phyloP scores from a whole-genome alignment of 2,888 invertebrate species.

The Agriopis leucophaearia region DNA sequence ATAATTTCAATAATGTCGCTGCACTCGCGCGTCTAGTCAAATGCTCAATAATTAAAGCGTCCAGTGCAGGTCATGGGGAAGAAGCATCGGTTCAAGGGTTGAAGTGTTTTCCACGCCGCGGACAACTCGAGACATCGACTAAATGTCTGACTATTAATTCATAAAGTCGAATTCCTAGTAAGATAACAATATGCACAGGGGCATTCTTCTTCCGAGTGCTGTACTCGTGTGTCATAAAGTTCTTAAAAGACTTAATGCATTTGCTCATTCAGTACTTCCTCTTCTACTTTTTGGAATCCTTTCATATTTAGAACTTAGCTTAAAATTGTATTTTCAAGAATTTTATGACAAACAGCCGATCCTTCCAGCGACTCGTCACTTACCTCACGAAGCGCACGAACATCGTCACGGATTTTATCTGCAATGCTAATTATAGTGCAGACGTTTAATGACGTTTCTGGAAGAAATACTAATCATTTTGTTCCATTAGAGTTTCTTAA shows the following conservation, averaged over 20 bases:
- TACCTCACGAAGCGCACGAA: constrained; percentile 49
- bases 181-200: constrained; percentile 13
- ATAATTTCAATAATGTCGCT: constrained; percentile 61
- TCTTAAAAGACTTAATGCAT: constrained; percentile 67
- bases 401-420: constrained; percentile 54
- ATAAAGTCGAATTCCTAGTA: constrained; percentile 29
- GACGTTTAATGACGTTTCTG: not conserved
- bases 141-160: constrained; percentile 80
- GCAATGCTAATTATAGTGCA: constrained; percentile 11
- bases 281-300: constrained; percentile 71
- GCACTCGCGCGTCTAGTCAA: constrained; percentile 58
- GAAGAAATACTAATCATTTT: not conserved
- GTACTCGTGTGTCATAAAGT: constrained; percentile 74
- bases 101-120: constrained; percentile 70
- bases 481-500: not conserved
- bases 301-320: constrained; percentile 55
- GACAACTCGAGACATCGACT: constrained; percentile 82
- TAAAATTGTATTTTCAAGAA: constrained; percentile 22
- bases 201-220: constrained; percentile 61
- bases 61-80: constrained; percentile 34
- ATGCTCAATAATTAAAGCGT: constrained; percentile 71
- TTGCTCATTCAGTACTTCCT: constrained; percentile 84
- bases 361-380: constrained; percentile 23
- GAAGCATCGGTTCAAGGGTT: constrained; percentile 39
- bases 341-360: constrained; percentile 25